Percentiles rank a stretch among this genome's conserved stretches.
phyloP scores from a whole-genome alignment of 1,140 invertebrate genomes.

The Drusus annulatus region DNA sequence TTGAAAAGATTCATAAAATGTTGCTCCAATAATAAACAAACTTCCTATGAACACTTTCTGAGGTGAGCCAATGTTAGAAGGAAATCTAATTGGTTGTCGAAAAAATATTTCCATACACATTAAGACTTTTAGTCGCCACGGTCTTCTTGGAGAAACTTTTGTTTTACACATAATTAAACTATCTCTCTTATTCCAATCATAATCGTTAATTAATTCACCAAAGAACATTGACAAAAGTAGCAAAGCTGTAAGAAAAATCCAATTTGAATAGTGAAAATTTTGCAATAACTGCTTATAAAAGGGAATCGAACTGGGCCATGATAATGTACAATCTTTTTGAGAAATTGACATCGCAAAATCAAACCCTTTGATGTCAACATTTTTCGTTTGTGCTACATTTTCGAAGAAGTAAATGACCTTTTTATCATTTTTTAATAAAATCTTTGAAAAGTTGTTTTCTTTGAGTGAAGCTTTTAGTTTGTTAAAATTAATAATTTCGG shows the following conservation, averaged over 20 bases:
- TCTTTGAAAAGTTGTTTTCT: background rate
- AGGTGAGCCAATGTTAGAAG: background rate
- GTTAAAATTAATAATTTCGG: background rate
- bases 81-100: background rate
- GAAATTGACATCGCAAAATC: constrained; percentile 9
- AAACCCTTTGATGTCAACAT: background rate
- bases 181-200: background rate
- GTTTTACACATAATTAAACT: background rate
- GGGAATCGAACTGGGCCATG: background rate
- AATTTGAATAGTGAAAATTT: constrained; percentile 1
- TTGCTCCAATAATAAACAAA: constrained; percentile 31
- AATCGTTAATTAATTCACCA: constrained; percentile 11
- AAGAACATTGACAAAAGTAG: constrained; percentile 23
- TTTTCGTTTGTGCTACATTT: background rate
- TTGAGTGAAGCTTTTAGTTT: background rate
- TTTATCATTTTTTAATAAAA: background rate
- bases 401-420: background rate
- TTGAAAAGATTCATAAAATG: background rate
- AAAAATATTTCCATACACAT: background rate
- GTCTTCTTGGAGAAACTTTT: background rate
- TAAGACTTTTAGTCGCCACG: constrained; percentile 3
- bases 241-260: constrained; percentile 17
- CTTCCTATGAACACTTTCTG: constrained; percentile 12
- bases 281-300: constrained; percentile 1
- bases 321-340: background rate